Evolutionary conservation across 2,797 vertebrate species (phyloP), one percentile per base, ranked within the genome.

Genomic region (Thaleichthys pacificus): DNA sequence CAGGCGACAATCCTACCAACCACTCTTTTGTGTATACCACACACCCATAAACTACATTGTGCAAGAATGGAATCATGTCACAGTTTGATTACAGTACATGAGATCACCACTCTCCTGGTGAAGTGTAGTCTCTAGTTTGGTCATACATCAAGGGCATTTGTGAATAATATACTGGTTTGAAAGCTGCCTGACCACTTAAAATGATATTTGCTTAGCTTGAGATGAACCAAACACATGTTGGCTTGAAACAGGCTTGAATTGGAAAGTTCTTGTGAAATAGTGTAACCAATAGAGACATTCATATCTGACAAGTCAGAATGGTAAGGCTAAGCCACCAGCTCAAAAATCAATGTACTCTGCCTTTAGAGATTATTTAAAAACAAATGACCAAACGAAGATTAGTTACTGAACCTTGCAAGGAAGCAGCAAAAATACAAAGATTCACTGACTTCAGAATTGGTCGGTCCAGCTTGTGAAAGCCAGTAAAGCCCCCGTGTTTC

Each of bases 401-500:
- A n/a, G 51, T 56, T 56, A n/a, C 51, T n/a, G 19, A 56, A 17
- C 51, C 19, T 56, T 56, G 51, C 51, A n/a, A 9, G 4, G 19
- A 56, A 56, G 51, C 51, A 8, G 51, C 9, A 11, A n/a, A 56
- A n/a, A 56, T 5, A n/a, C 51, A 9, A 49, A 49, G 47, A 56
- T 56, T n/a, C 51, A n/a, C 49, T 17, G 49, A 7, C 15, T 6
- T 54, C 51, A 19, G 51, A 17, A 56, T 17, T 56, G 51, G 19
- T 19, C 19, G 19, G 77, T 73, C 60, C n/a, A 38, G 76, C 76
- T 87, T 85, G 87, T 90, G 86, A 89, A 91, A 86, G 80, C 72
- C 75, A 77, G 82, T 79, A 90, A 88, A 85, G 86, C 87, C 89
- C 87, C 66, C 80, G 85, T 86, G 85, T 86, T 84, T 72, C 85